Evolutionary conservation across 2,113 vertebrate genomes (phyloP), one percentile per base, ranked within the genome.

Genomic region (Cathartes aura): DNA sequence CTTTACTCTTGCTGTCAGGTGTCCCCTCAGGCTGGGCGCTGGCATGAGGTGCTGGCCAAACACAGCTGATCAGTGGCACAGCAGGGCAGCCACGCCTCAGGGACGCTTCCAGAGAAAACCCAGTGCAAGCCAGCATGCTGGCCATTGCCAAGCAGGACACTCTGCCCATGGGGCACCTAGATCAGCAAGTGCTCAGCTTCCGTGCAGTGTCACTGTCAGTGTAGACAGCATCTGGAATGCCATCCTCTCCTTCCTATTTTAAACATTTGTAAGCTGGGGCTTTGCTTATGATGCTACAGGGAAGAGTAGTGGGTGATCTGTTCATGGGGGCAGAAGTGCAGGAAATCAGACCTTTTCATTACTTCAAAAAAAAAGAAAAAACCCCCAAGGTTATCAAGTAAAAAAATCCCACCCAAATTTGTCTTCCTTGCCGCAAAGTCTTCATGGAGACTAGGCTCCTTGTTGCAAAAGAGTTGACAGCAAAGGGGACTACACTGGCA

Each of bases 361-460:
- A 19, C 26, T 78, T 67, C 0, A 81, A 8, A 34, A 30, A 24
- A 16, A 40, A 40, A 48, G 23, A 20, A 56, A 24, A 10, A 2
- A 0, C 1, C 4, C 7, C 12, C 5, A 27, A 38, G 8, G 3
- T 72, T 71, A 42, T 79, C 4, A n/a, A 5, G 13, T 87, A 73
- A 66, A 6, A 34, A 9, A 27, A 15, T 4, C 3, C 9, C 19
- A 42, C 18, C 19, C 8, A 29, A 15, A 40, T 79, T 81, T 78
- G 24, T 66, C 32, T 87, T 87, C 12, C 12, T 59, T 55, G 12
- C 47, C 82, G 56, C 22, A 58, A 34, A 68, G 5, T 82, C 60
- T 75, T 82, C 8, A 9, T 73, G 53, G 34, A 87, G 48, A 34
- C 22, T 3, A 45, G 36, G 6, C 13, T 87, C 6, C 55, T 23